phyloP scores from a whole-genome alignment of 2,797 vertebrate genomes.

The Crenuchus spilurus region DNA sequence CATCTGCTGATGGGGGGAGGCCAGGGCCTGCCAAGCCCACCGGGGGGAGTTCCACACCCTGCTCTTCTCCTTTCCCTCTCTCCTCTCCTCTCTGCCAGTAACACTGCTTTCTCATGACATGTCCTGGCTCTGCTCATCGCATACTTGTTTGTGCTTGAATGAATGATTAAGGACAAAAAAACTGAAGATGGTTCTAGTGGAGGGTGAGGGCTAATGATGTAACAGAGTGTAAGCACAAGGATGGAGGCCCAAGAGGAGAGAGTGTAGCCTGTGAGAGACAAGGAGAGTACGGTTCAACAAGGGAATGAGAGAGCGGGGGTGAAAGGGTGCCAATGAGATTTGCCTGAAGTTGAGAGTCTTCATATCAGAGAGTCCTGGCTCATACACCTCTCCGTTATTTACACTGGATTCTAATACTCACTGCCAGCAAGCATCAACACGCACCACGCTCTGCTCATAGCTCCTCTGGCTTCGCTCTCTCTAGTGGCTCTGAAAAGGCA shows the following conservation, averaged over 20 bases:
- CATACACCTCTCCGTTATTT: slow-evolving; percentile 24
- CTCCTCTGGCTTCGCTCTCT: slow-evolving; percentile 22
- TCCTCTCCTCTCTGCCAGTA: slow-evolving; percentile 2
- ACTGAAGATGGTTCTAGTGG: slow-evolving; percentile 22
- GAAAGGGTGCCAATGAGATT: slow-evolving; percentile 23
- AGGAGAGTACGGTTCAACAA: slow-evolving; percentile 49
- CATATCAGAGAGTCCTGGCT: slow-evolving; percentile 41
- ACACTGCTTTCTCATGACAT: neutral
- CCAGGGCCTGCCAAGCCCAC: slow-evolving; percentile 75
- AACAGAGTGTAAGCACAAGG: slow-evolving; percentile 33
- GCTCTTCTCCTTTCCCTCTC: slow-evolving; percentile 24
- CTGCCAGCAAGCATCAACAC: slow-evolving; percentile 6
- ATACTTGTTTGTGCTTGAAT: slow-evolving; percentile 38
- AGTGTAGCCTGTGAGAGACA: slow-evolving; percentile 18
- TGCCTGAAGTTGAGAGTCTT: slow-evolving; percentile 24
- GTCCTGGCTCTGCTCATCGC: neutral
- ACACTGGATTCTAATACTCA: slow-evolving; percentile 24
- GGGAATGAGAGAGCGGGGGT: neutral
- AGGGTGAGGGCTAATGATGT: slow-evolving; percentile 44
- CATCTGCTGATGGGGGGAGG: slow-evolving; percentile 81
- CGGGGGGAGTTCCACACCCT: slow-evolving; percentile 72
- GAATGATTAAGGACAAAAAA: slow-evolving; percentile 37
- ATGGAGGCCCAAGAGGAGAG: slow-evolving; percentile 38
- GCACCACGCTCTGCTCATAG: neutral
- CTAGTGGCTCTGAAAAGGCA: too few species aligned